Conservation (phyloP, 64 coral and sea anemone genomes). For the Catalaphyllia jardinei region DNA sequence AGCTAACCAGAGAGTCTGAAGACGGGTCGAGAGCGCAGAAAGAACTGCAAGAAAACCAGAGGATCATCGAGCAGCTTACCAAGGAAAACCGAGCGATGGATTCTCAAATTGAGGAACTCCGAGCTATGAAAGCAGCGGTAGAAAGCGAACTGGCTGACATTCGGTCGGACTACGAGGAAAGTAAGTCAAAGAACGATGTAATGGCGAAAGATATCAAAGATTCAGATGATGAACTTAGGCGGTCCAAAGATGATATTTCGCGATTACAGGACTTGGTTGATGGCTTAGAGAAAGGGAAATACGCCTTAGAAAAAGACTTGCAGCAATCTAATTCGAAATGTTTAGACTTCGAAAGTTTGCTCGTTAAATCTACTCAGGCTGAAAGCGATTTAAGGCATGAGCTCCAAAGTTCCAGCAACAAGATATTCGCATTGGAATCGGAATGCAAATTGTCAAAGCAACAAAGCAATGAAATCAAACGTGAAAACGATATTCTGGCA, state of each 20-base stretch:
- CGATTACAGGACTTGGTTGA: conserved; percentile 18
- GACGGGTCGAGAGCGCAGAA: conserved; percentile 46
- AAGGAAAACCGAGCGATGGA: conserved; percentile 36
- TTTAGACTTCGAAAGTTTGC: conserved; percentile 47
- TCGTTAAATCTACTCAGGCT: conserved; percentile 41
- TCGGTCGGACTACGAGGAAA: conserved; percentile 29
- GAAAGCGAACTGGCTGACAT: conserved; percentile 48
- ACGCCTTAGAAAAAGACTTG: conserved; percentile 46
- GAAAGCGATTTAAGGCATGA: conserved; percentile 64
- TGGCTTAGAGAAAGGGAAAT: conserved; percentile 55
- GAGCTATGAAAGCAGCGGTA: conserved; percentile 26
- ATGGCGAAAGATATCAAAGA: conserved; percentile 27
- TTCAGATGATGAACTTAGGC: conserved; percentile 50
- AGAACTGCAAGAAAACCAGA: conserved; percentile 31
- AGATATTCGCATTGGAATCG: conserved; percentile 61
- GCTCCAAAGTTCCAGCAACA: conserved; percentile 58
- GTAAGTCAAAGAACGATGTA: conserved; percentile 21
- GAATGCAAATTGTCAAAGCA: conserved; percentile 50
- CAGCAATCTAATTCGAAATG: conserved; percentile 31
- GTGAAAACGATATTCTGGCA: conserved; percentile 30
- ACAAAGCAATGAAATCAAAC: conserved; percentile 49
- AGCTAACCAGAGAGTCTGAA: conserved; percentile 42
- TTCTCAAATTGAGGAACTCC: conserved; percentile 42
- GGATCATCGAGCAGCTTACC: neutral
- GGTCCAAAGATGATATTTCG: conserved; percentile 37